Base-by-base conservation (phyloP, 1,140 invertebrate species). In the Drosophila persimilis region DNA sequence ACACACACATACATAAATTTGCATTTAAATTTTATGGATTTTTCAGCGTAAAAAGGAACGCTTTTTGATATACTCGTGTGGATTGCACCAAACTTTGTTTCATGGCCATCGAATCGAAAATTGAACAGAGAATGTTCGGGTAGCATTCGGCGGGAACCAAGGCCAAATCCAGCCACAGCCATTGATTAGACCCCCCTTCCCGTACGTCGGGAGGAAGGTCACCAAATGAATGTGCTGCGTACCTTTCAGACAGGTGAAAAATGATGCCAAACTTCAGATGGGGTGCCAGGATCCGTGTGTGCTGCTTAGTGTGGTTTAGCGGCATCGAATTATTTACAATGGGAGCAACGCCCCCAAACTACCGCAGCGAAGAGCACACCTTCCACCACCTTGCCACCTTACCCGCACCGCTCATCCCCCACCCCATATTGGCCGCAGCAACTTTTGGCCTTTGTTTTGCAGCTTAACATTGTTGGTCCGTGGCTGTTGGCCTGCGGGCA, bases 21-120 rank as follows among this genome's bases (percentile, higher is more conserved):
- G 71, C 77, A 89, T 89, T 89, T 83, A 80, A 71, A 89, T 89
- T 89, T 80, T 74, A 80, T 84, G 79, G 70, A 88, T 80, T 77
- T 83, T 81, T 75, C 59, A 44, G 43, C 17, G 45, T 7, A 15
- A 44, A 39, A 39, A 39, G 35, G 11, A 22, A n/a, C 24, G 39
- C 50, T 43, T 60, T 52, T 43, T 53, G 3, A 39, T 39, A 39
- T 13, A 39, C 35, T 39, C 35, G 11, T 39, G 35, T 39, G 35
- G 35, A 39, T 39, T 39, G 35, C 35, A 4, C 24, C 41, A 17
- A 48, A 56, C 66, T 64, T 60, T 52, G 57, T 63, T 41, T 29
- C 64, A 31, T 51, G 45, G 43, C 54, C 67, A 53, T 71, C 55
- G 41, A 71, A 52, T 72, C 47, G 54, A 71, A 72, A 71, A 43